Evolutionary conservation across 2,888 invertebrate species (phyloP).

Genomic region (Linnaemya vulpina): DNA sequence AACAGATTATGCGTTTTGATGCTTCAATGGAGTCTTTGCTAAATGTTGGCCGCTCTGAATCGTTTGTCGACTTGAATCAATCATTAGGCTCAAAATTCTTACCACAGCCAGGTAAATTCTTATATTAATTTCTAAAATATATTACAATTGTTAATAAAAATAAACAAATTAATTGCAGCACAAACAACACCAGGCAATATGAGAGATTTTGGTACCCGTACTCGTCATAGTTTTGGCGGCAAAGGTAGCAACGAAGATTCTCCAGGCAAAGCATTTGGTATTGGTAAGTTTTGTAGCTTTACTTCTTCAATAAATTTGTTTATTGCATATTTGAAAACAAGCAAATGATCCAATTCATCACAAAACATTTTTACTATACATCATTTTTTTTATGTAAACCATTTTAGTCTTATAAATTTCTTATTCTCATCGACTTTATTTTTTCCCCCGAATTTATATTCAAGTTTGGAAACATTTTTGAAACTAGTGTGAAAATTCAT

Average conservation of each 20-base stretch:
- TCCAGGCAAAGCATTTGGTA: constrained; percentile 90
- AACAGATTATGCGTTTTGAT: constrained; percentile 91
- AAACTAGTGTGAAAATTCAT: constrained; percentile 36
- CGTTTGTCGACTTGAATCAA: constrained; percentile 90
- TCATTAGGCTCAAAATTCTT: constrained; percentile 74
- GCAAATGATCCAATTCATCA: constrained; percentile 52
- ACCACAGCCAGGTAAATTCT: constrained; percentile 78
- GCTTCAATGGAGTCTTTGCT: constrained; percentile 90
- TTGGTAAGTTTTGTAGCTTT: constrained; percentile 85
- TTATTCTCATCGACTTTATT: background rate
- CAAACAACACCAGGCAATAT: constrained; percentile 74
- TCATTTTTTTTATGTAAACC: constrained; percentile 15
- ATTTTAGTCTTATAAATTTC: constrained; percentile 8
- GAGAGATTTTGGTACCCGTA: constrained; percentile 79
- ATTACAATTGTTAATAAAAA: background rate
- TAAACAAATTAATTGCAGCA: constrained; percentile 67
- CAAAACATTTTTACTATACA: constrained; percentile 43
- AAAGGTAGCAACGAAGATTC: constrained; percentile 85
- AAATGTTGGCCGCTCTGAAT: constrained; percentile 91
- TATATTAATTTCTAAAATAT: background rate
- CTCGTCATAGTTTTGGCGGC: constrained; percentile 85
- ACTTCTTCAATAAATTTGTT: constrained; percentile 20
- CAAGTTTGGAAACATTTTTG: constrained; percentile 2
- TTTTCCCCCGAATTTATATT: background rate
- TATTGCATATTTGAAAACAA: constrained; percentile 39